Evolutionary conservation across 2,797 vertebrate species (phyloP), one percentile per base, ranked within the genome.

Genomic region (Sebastes cheni): DNA sequence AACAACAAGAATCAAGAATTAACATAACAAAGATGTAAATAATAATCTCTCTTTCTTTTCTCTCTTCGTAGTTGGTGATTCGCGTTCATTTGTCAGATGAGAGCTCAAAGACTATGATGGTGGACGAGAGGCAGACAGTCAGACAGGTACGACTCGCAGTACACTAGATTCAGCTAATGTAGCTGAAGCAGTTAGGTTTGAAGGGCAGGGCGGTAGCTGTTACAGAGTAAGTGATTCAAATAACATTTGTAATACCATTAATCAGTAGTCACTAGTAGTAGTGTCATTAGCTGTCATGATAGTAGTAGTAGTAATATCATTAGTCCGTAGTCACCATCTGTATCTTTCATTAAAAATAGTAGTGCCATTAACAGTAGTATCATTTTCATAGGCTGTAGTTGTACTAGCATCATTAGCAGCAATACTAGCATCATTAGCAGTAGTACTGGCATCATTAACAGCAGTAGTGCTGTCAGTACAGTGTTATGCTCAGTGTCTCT

Each of bases 71-170:
- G 98, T 84, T 99, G 95, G 98, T 99, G 88, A 99, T 99, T 80
- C 95, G 98, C 75, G 98, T 99, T 72, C 98, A 99, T 88, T 95
- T 99, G 96, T 98, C 98, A 60, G 98, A 99, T 46, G 98, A 99
- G 91, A 99, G 98, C 91, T 99, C 98, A 59, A 99, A 99, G 95
- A 99, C 98, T 20, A 99, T 99, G 98, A 99, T 99, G 98, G 98
- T 99, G 92, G 98, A 99, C 30, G 98, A 99, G 93, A 96, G 98
- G 72, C 98, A 99, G 92, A 98, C 98, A 0, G 98, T 99, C 92
- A 96, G 98, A 94, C 98, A 99, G 95, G 93, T 93, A 73, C 0
- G 66, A 16, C 30, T 42, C 39, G 14, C 34, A 36, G 39, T 42
- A 16, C 39, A 42, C 39, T 42, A 42, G 39, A 42, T 0, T 14